Evolutionary conservation across 1,140 invertebrate genomes (phyloP).

Genomic region (Meloidogyne floridensis): DNA sequence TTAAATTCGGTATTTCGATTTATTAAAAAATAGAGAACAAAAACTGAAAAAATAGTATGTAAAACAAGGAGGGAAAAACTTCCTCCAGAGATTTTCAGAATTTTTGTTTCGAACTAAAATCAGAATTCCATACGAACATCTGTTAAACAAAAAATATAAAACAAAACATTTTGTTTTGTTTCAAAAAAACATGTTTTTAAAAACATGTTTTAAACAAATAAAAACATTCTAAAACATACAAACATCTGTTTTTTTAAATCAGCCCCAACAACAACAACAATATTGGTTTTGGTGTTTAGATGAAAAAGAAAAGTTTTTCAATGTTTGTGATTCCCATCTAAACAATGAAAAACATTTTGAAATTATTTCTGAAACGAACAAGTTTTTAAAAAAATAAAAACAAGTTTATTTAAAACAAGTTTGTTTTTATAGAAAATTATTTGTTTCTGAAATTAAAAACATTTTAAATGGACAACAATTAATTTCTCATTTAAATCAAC

Average conservation of each 20-base stretch:
- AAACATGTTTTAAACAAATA: too few relatives aligned
- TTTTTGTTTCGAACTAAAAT: too few relatives aligned
- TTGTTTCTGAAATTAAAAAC: constrained; percentile 33
- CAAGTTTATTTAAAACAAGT: constrained; percentile 21
- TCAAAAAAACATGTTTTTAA: too few relatives aligned
- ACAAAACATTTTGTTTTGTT: too few relatives aligned
- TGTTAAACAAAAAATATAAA: too few relatives aligned
- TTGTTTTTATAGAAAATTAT: constrained; percentile 19
- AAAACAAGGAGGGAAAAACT: too few relatives aligned
- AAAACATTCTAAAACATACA: neutral
- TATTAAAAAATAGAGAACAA: neutral
- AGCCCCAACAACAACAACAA: constrained; percentile 18
- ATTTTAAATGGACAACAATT: constrained; percentile 39
- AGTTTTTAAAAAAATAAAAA: constrained; percentile 6
- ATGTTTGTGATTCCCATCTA: constrained; percentile 20
- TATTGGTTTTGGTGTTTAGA: constrained; percentile 42
- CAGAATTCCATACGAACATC: too few relatives aligned
- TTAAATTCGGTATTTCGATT: neutral
- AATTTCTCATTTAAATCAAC: constrained; percentile 35
- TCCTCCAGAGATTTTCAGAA: too few relatives aligned
- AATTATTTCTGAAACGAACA: constrained; percentile 12
- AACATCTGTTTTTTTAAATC: too few relatives aligned
- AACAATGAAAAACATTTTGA: constrained; percentile 13
- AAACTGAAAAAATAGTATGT: too few relatives aligned
- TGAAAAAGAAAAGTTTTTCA: constrained; percentile 34